These are phyloP conservation scores for Brenthis hecate DNA, from an alignment of 2,888 invertebrate species.

Conservation along the genomic window DNA sequence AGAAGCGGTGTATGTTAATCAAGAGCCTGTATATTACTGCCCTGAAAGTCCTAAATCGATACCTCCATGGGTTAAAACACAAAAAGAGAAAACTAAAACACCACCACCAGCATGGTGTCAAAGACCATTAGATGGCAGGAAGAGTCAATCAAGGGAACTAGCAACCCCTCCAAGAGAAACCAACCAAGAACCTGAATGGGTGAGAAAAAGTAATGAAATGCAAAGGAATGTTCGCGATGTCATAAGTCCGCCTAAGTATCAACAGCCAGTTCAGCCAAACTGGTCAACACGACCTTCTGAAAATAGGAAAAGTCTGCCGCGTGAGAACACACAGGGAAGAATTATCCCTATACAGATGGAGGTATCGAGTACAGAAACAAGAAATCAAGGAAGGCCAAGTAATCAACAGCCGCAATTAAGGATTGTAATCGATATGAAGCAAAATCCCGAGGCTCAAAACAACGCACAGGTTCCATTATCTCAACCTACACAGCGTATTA, in stretches of 20 bases:
- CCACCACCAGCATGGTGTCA: conserved; percentile 77
- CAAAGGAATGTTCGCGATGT: conserved; percentile 68
- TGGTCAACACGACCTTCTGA: conserved; percentile 77
- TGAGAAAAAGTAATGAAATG: conserved; percentile 71
- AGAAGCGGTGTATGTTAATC: conserved; percentile 73
- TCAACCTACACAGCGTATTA: conserved; percentile 78
- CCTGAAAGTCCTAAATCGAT: conserved; percentile 75
- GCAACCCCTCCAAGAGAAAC: conserved; percentile 69
- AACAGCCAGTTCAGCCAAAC: conserved; percentile 67
- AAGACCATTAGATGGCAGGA: conserved; percentile 66
- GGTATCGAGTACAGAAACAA: conserved; percentile 65
- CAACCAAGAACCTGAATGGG: conserved; percentile 74
- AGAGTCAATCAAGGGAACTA: conserved; percentile 65
- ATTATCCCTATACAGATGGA: conserved; percentile 87
- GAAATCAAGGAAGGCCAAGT: conserved; percentile 57
- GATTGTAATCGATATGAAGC: conserved; percentile 75
- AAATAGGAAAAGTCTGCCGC: conserved; percentile 71
- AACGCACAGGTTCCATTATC: conserved; percentile 60
- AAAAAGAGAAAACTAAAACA: conserved; percentile 77
- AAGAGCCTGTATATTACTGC: conserved; percentile 73
- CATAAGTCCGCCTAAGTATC: conserved; percentile 72
- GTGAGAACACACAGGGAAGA: conserved; percentile 67
- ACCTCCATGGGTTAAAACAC: conserved; percentile 75
- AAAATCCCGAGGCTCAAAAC: conserved; percentile 51
- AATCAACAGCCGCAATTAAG: conserved; percentile 68